phyloP scores from a whole-genome alignment of 2,797 vertebrate genomes.

The Thripadectes ignobilis region DNA sequence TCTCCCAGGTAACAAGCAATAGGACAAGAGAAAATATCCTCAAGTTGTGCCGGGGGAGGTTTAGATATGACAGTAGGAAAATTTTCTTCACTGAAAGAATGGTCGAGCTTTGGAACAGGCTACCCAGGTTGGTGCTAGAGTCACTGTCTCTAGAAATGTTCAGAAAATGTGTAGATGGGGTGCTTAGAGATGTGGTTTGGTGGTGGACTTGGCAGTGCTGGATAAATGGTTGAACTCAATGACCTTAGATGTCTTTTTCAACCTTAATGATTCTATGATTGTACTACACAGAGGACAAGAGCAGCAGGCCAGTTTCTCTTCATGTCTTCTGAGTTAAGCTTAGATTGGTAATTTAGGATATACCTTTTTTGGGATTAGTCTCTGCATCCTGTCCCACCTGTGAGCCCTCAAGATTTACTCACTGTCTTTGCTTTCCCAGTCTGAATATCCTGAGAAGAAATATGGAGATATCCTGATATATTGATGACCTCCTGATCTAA shows the following conservation, averaged over 20 bases:
- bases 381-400: background rate
- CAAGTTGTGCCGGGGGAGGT: background rate
- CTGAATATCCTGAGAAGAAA: background rate
- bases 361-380: background rate
- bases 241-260: background rate
- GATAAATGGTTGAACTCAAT: background rate
- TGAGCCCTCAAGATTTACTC: background rate
- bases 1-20: background rate
- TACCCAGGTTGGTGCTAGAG: background rate
- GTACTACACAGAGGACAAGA: background rate
- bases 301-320: background rate
- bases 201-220: background rate
- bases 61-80: background rate
- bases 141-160: background rate
- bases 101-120: background rate
- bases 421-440: background rate
- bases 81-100: background rate
- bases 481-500: background rate
- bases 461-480: background rate
- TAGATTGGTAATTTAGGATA: background rate
- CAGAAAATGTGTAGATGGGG: background rate
- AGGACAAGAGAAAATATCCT: background rate
- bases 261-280: background rate
- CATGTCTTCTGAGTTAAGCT: background rate
- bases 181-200: background rate